These are phyloP conservation scores for Metallyticus violacea DNA, from an alignment of 2,888 invertebrate species.

Conservation along the genomic window DNA sequence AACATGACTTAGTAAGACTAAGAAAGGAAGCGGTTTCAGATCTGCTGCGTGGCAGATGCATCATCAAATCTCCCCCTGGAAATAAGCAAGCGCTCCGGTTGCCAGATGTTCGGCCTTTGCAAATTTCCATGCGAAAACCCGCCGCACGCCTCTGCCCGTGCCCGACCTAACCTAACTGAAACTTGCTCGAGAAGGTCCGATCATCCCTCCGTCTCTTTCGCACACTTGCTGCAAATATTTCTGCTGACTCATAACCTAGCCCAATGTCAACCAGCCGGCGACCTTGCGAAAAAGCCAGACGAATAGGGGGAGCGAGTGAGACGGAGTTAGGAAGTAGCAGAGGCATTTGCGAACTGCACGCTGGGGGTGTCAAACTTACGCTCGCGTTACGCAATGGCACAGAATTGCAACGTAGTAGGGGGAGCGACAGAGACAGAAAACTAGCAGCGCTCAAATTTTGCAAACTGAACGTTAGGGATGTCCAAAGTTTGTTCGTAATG, in stretches of 20 bases:
- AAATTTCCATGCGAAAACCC: neutral
- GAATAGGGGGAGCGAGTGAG: neutral
- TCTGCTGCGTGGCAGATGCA: no score
- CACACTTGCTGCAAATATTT: conserved; percentile 2
- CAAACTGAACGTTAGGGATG: neutral
- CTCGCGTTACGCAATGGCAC: no score
- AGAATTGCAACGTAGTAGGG: neutral
- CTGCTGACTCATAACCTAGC: conserved; percentile 18
- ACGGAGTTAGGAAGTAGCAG: neutral
- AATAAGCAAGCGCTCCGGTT: neutral
- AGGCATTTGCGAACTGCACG: neutral
- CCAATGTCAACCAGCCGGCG: conserved; percentile 1
- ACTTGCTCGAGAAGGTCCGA: neutral
- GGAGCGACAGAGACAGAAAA: neutral
- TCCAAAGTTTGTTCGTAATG: no score
- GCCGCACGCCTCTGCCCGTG: neutral
- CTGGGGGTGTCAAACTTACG: conserved; percentile 4
- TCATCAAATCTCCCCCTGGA: no score
- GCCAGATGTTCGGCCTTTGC: neutral
- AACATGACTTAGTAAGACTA: no score
- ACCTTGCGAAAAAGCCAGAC: neutral
- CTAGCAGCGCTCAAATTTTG: neutral
- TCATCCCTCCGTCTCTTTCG: neutral
- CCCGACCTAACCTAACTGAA: neutral
- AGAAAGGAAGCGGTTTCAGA: no score